Percentiles rank a stretch among this genome's conserved stretches.
Conservation (phyloP, 1,140 invertebrate species). For the Mylabris phalerata region DNA sequence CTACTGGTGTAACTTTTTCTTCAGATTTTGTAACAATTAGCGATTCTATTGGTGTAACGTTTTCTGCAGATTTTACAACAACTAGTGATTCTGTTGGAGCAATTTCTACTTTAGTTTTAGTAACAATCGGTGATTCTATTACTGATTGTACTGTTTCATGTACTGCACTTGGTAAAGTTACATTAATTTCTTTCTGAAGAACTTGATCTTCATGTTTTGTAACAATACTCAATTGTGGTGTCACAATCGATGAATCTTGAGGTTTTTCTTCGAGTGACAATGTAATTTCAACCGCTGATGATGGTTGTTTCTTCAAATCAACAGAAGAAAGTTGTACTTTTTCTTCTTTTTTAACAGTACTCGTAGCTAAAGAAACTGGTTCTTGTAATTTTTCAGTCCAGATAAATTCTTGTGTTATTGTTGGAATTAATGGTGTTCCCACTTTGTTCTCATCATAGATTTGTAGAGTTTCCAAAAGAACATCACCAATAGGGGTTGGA, state of each 20-base stretch:
- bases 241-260: constrained; percentile 17
- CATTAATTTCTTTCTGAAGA: constrained; percentile 32
- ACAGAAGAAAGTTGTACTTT: background rate
- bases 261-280: constrained; percentile 39
- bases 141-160: constrained; percentile 9
- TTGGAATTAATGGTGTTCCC: no score
- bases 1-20: background rate
- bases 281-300: constrained; percentile 35
- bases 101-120: no score
- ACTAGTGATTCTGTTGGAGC: background rate
- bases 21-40: no score
- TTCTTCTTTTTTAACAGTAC: constrained; percentile 19
- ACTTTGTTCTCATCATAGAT: background rate
- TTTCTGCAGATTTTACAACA: constrained; percentile 31
- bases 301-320: constrained; percentile 18
- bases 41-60: constrained; percentile 13
- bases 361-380: background rate
- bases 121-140: constrained; percentile 1
- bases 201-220: constrained; percentile 34
- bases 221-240: constrained; percentile 30
- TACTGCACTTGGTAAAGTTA: constrained; percentile 25
- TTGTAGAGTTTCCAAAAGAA: background rate
- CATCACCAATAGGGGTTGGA: no score
- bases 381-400: constrained; percentile 9
- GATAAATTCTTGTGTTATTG: no score